Conservation (phyloP, 1,140 invertebrate genomes). For the Dysdera silvatica region DNA sequence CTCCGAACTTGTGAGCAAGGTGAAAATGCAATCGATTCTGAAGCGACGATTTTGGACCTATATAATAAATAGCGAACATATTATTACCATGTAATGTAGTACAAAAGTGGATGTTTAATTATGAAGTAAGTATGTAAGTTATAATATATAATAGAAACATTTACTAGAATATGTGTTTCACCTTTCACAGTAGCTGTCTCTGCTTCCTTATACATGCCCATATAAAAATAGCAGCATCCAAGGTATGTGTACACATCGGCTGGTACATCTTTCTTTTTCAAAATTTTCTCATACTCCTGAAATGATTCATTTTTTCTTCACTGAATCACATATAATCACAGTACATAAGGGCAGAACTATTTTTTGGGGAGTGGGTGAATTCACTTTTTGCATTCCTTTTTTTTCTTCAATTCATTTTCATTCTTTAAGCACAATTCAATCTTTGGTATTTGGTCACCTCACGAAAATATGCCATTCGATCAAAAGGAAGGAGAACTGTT, state of each 20-base stretch:
- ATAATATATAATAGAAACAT: background rate
- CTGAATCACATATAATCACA: no score
- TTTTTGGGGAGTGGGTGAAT: no score
- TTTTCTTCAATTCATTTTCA: no score
- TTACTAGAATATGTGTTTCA: conserved; percentile 17
- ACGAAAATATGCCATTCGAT: no score
- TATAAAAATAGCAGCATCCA: conserved; percentile 90
- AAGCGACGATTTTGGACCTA: conserved; percentile 44
- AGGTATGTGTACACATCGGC: conserved; percentile 62
- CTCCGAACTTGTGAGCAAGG: conserved; percentile 83
- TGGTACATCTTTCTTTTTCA: conserved; percentile 40
- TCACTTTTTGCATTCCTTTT: no score
- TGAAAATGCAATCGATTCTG: conserved; percentile 81
- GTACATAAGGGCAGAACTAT: no score
- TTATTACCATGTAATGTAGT: no score
- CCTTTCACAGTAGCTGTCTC: conserved; percentile 48
- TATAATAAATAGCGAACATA: conserved; percentile 39
- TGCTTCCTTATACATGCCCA: conserved; percentile 70
- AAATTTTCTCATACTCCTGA: conserved; percentile 46
- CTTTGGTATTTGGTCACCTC: no score
- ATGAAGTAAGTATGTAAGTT: background rate
- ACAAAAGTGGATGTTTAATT: no score
- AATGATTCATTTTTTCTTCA: conserved; percentile 16
- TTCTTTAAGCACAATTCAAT: no score
- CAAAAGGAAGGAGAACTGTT: no score